Conservation (phyloP, 2,797 vertebrate species). For the Mallotus villosus region DNA sequence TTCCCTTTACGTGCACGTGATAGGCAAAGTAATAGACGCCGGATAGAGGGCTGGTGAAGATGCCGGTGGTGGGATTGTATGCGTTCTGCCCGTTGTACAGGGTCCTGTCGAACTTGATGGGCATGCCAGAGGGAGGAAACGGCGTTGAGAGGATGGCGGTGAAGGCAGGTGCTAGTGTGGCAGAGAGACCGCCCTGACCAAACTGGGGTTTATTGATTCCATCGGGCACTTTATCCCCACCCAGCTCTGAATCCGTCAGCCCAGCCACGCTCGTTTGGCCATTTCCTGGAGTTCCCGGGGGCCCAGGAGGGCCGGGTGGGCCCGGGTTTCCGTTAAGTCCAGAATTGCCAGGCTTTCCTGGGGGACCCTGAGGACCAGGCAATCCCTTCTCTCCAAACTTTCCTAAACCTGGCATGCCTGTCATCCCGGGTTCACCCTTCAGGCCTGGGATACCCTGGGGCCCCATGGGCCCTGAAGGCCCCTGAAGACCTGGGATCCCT, state of each 20-base stretch:
- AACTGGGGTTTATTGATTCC: conserved; percentile 83
- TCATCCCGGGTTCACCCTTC: conserved; percentile 87
- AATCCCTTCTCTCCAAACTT: conserved; percentile 83
- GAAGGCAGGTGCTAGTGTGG: conserved; percentile 87
- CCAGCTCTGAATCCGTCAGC: conserved; percentile 81
- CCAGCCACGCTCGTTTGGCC: conserved; percentile 85
- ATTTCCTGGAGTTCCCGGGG: conserved; percentile 87
- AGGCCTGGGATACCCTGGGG: conserved; percentile 89
- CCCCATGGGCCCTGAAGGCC: conserved; percentile 92
- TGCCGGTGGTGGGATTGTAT: conserved; percentile 90
- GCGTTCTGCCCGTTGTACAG: conserved; percentile 96
- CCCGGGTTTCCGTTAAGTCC: conserved; percentile 86
- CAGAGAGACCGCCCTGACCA: conserved; percentile 85
- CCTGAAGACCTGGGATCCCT: conserved; percentile 94
- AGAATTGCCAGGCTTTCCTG: conserved; percentile 83
- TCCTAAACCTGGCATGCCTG: conserved; percentile 84
- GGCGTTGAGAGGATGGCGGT: conserved; percentile 94
- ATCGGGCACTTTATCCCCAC: conserved; percentile 83
- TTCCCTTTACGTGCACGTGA: conserved; percentile 98
- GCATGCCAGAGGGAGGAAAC: conserved; percentile 94
- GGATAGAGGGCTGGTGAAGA: conserved; percentile 92
- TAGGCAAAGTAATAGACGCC: conserved; percentile 99
- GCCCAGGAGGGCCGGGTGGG: conserved; percentile 86
- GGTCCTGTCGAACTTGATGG: conserved; percentile 96
- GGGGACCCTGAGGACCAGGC: conserved; percentile 87